Base-by-base conservation (phyloP, 1,140 invertebrate species). In the Apis cerana region DNA sequence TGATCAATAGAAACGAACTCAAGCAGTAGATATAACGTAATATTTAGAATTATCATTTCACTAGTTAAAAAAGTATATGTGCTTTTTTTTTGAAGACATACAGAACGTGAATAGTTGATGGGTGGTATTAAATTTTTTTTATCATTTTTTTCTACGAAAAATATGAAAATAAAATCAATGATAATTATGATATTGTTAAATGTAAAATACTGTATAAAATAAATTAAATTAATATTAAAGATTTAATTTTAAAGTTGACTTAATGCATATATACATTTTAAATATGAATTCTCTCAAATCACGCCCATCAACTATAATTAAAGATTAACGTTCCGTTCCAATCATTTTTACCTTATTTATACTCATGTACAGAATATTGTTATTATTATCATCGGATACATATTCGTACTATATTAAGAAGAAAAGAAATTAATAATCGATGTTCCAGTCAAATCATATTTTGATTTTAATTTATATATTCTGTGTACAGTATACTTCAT, bases 391-490 rank as follows among this genome's bases (percentile, higher is more conserved):
- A 75, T 74, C 68, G 9, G 10, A 61, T 19, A 61, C 19, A 56
- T 69, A 84, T 80, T 72, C n/a, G 15, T 19, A 64, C 10, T 78
- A 58, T 59, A 43, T 21, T 52, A 58, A 58, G 12, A 23, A 65
- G 15, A 56, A 54, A 23, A 43, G 74, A 62, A 27, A 69, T 54
- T 74, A 56, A 69, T 17, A 56, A 43, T 56, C 56, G 52, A 84
- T 56, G 23, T 75, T 70, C 74, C 80, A 80, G 48, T 76, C 56
- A 61, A 79, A 27, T 27, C 52, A 11, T 43, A 68, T 75, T 43
- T 84, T 80, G n/a, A 62, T 74, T 80, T 56, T 81, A 80, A 75
- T 65, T 84, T 81, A 71, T 54, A 54, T 23, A 70, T 21, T 84
- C n/a, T 43, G 65, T 84, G 62, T 84, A 85, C 62, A 84, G 62